Evolutionary conservation across 2,113 vertebrate genomes (phyloP).

Genomic region (Cnemophilus loriae): DNA sequence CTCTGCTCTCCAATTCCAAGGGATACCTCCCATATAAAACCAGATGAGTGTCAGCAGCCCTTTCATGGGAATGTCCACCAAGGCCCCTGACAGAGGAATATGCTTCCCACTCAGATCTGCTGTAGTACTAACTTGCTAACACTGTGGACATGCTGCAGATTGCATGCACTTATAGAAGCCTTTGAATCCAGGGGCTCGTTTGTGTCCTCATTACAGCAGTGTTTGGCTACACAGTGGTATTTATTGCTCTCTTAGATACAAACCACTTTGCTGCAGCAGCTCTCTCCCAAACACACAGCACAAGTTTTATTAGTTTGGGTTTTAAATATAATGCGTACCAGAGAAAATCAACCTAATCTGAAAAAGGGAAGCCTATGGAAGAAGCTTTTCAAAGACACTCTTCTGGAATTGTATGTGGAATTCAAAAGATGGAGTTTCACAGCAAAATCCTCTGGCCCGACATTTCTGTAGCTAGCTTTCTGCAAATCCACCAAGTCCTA

Average conservation of each 20-base stretch:
- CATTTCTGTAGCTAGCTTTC: neutral
- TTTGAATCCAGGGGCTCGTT: neutral
- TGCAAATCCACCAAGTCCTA: neutral
- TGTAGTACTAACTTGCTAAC: neutral
- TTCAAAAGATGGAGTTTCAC: neutral
- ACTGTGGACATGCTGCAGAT: neutral
- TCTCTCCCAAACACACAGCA: neutral
- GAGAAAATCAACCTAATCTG: neutral
- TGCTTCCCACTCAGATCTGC: neutral
- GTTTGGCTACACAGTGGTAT: neutral
- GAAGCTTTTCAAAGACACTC: neutral
- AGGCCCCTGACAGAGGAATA: neutral
- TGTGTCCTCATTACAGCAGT: neutral
- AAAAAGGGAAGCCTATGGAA: neutral
- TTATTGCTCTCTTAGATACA: neutral
- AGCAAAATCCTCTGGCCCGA: neutral
- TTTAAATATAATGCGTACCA: neutral
- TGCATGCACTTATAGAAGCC: neutral
- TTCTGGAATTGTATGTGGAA: neutral
- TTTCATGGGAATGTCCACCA: neutral
- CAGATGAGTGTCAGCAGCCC: neutral
- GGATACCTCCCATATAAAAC: rapidly evolving
- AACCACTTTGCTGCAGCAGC: neutral
- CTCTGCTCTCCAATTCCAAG: neutral
- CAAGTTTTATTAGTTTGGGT: neutral